phyloP scores from a whole-genome alignment of 53 echinoderm and acorn worm genomes.

The Luidia sarsii region DNA sequence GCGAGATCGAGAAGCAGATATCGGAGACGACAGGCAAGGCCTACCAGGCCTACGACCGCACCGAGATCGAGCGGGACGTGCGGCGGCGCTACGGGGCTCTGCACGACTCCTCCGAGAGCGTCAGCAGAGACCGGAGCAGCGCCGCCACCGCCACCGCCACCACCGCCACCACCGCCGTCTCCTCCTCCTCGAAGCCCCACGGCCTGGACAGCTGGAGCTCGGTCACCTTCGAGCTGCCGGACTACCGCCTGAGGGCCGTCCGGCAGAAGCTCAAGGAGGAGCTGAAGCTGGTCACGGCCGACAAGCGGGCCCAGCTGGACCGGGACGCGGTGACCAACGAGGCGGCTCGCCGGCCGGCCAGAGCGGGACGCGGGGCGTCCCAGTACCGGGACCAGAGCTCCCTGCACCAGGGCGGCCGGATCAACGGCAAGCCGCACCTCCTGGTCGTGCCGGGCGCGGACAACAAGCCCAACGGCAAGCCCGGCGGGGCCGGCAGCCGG shows the following conservation, averaged over 20 bases:
- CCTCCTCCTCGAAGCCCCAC: slow-evolving; percentile 34
- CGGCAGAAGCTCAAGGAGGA: slow-evolving; percentile 80
- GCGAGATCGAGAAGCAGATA: slow-evolving; percentile 94
- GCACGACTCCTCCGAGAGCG: slow-evolving; percentile 50
- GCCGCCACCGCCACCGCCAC: slow-evolving; percentile 34
- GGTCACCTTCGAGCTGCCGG: slow-evolving; percentile 75
- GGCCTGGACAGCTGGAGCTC: slow-evolving; percentile 43
- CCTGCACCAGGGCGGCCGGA: not conserved
- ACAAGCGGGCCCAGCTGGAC: slow-evolving; percentile 64
- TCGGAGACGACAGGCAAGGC: slow-evolving; percentile 88
- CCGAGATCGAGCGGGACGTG: slow-evolving; percentile 76
- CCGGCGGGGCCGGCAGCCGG: slow-evolving; percentile 27
- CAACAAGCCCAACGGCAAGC: slow-evolving; percentile 35
- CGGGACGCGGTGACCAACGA: slow-evolving; percentile 59
- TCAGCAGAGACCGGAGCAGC: too few species aligned
- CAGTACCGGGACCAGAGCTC: not conserved
- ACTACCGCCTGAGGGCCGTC: slow-evolving; percentile 74
- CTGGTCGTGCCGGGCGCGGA: slow-evolving; percentile 8
- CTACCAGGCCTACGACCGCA: slow-evolving; percentile 83
- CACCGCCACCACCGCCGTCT: slow-evolving; percentile 18
- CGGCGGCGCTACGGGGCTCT: slow-evolving; percentile 67
- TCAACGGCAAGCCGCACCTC: slow-evolving; percentile 29
- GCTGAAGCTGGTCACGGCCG: slow-evolving; percentile 68
- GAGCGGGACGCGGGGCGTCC: not conserved
- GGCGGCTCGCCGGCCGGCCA: slow-evolving; percentile 7